Evolutionary conservation across 2,888 invertebrate genomes (phyloP), one percentile per base, ranked within the genome.

Genomic region (Lochmaea capreae): DNA sequence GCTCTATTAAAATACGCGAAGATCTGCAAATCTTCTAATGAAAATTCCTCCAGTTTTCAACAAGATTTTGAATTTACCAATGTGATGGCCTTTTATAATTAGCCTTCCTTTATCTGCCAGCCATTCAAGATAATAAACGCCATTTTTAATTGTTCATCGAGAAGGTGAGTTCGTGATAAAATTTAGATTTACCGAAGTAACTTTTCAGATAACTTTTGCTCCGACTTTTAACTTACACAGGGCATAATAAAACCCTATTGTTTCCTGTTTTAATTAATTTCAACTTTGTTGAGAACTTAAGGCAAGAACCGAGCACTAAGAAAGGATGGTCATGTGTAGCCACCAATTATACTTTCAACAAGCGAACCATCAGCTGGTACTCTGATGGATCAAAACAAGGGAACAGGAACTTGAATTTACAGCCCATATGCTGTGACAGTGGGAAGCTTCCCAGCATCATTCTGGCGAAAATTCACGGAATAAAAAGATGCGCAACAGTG

Each of bases 21-120:
- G 69, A 69, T 69, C 65, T 69, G 68, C 73, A 46, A 73, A 73
- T 73, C 61, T 59, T 43, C 46, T 66, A 69, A 73, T 73, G 70
- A 66, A 73, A 73, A 73, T 73, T 66, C 66, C 65, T 70, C 65
- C 66, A 73, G 57, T 73, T 70, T 73, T 59, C 66, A 66, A 70
- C 73, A 68, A 70, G 70, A 61, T 66, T 73, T 61, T 70, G 70
- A 70, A 73, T 73, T 73, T 61, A 62, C 62, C 66, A 43, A 70
- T 70, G 65, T 70, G 54, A 65, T 58, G 65, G 65, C 70, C 54
- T 73, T 70, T 62, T 26, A 66, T 70, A 73, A 73, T 73, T 63
- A 73, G 65, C 59, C 59, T 66, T 54, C 62, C 69, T 70, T 73
- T 73, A 73, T 73, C 73, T 70, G 42, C 18, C 16, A 16, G 54